Base-by-base conservation (phyloP, 2,113 vertebrate genomes). In the Sciurus niger region DNA sequence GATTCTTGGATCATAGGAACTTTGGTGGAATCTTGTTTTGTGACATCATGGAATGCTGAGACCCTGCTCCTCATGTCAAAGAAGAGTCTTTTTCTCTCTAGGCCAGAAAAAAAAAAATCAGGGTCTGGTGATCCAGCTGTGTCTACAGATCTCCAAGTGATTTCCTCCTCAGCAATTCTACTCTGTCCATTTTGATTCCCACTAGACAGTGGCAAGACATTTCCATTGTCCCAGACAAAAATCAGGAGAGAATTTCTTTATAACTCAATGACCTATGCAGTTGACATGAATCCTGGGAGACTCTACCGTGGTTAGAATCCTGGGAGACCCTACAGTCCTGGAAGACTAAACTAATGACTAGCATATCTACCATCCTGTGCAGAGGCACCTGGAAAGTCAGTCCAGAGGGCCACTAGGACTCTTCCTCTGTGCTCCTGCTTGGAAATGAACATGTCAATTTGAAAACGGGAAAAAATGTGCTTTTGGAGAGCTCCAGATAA, bases 321-420 rank as follows among this genome's bases (percentile, higher is more conserved):
- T n/a, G 37, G 22, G 43, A 76, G 24, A 16, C 13, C 32, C 13
- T 32, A 40, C 40, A 40, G 40, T 40, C 40, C 8, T 24, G 6
- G 30, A 55, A 89, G 94, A 48, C 4, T 13, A 20, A 20, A 34
- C 24, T 63, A 20, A 89, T 72, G 82, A 86, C 65, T 48, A 86
- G 92, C 12, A 68, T 34, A 43, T 14, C 40, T 94, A 40, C 79
- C 72, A 24, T 17, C 68, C 60, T 55, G 58, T 60, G 79, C 83
- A 95, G 89, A 34, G 55, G 90, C 53, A 43, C 67, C 32, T 94
- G 85, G 93, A 22, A 95, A 80, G n/a, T 32, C 43, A 30, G 84
- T 89, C 20, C 24, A 16, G 22, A 28, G 79, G 13, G 43, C 34
- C 24, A 55, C 8, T 18, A 28, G 92, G 90, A 96, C 43, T 60